Conservation (phyloP, 2,888 invertebrate species). For the Ochlodes sylvanus region DNA sequence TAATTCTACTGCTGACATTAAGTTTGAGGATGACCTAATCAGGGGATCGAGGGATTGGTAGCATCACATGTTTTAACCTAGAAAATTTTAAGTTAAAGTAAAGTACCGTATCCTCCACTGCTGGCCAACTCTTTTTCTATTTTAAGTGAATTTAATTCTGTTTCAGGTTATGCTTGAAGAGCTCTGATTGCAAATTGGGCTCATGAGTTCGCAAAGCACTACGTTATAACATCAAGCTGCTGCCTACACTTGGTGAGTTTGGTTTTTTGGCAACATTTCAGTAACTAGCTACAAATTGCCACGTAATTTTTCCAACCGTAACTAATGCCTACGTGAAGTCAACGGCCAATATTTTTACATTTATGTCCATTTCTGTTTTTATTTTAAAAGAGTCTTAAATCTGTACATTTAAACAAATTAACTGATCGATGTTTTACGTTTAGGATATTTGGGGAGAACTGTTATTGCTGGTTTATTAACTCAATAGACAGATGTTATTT, state of each 20-base stretch:
- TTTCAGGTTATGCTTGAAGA: conserved; percentile 64
- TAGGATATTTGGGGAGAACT: too few species aligned
- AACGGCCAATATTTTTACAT: conserved; percentile 27
- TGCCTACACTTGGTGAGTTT: conserved; percentile 71
- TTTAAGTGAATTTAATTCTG: conserved; percentile 48
- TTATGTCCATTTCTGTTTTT: not conserved
- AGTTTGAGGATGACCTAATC: too few species aligned
- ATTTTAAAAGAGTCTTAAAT: too few species aligned
- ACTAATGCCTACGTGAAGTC: conserved; percentile 17
- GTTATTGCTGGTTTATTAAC: too few species aligned
- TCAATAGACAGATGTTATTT: too few species aligned
- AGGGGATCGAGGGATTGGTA: too few species aligned
- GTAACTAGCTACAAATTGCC: conserved; percentile 39
- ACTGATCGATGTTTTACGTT: too few species aligned
- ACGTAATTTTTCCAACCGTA: conserved; percentile 21
- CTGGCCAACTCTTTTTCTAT: not conserved
- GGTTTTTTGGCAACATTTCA: conserved; percentile 32
- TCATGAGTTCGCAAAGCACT: conserved; percentile 63
- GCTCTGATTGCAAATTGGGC: conserved; percentile 52
- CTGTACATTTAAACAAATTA: too few species aligned
- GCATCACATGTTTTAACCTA: too few species aligned
- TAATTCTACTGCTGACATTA: too few species aligned
- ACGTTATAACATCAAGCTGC: conserved; percentile 76
- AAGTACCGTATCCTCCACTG: too few species aligned
- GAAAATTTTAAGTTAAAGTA: too few species aligned